phyloP scores from a whole-genome alignment of 2,113 vertebrate species.

The Dicaeum eximium region DNA sequence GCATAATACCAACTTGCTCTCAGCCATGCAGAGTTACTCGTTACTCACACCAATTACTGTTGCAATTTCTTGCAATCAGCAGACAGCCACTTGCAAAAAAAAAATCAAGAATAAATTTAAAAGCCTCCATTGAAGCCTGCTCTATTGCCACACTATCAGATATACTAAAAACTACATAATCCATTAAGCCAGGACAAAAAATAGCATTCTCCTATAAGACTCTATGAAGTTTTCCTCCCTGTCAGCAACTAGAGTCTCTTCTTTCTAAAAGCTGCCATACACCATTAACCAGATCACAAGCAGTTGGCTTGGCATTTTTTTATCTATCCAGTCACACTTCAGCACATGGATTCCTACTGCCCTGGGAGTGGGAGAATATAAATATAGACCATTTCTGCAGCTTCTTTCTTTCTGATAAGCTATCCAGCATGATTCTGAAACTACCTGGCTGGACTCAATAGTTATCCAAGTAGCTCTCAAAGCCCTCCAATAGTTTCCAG shows the following conservation, averaged over 20 bases:
- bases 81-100: neutral
- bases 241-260: neutral
- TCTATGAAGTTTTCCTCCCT: neutral
- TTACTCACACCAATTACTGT: slow-evolving; percentile 46
- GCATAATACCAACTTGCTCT: neutral
- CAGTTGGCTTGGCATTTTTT: neutral
- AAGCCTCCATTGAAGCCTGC: neutral
- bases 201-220: neutral
- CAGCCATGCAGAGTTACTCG: slow-evolving; percentile 3
- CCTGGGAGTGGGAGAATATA: neutral
- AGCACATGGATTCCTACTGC: neutral
- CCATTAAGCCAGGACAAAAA: neutral
- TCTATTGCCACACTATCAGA: neutral
- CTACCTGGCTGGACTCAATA: neutral
- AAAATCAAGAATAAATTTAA: neutral
- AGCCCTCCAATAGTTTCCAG: neutral
- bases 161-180: neutral
- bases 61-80: slow-evolving; percentile 35
- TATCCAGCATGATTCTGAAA: neutral
- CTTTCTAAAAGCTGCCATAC: neutral
- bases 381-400: neutral
- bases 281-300: neutral
- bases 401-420: neutral
- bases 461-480: neutral
- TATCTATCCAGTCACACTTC: neutral